phyloP scores from a whole-genome alignment of 2,888 invertebrate genomes.

The Emmelina monodactyla region DNA sequence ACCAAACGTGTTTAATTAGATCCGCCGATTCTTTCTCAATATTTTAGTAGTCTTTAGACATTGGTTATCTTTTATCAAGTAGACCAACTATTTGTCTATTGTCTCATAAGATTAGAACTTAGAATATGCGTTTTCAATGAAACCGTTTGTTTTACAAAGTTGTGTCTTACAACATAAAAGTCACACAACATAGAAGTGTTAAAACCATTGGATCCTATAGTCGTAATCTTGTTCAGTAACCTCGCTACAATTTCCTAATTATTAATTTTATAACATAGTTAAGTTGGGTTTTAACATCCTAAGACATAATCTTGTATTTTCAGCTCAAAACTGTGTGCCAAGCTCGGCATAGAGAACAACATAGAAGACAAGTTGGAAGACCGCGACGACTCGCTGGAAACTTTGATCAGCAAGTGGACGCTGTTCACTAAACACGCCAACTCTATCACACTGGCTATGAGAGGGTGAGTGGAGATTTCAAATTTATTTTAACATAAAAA shows the following conservation, averaged over 20 bases:
- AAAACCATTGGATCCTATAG: no score
- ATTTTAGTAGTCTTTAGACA: no score
- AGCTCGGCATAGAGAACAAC: constrained; percentile 31
- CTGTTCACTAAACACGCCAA: constrained; percentile 28
- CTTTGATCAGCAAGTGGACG: constrained; percentile 25
- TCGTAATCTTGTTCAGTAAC: no score
- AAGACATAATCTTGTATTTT: constrained; percentile 11
- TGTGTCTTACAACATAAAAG: no score
- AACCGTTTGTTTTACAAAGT: no score
- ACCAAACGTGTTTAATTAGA: no score
- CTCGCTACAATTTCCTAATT: no score
- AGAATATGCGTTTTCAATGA: no score
- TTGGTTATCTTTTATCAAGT: no score
- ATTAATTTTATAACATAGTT: constrained; percentile 1
- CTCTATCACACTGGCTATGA: constrained; percentile 27
- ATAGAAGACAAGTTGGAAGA: constrained; percentile 36
- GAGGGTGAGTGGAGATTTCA: constrained; percentile 26
- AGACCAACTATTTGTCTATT: no score
- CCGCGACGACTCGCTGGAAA: constrained; percentile 25
- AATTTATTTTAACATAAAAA: not conserved
- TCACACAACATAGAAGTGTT: not conserved
- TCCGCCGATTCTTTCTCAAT: no score
- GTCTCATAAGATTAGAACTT: no score
- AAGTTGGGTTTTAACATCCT: not conserved
- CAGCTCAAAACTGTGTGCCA: constrained; percentile 40